phyloP scores from a whole-genome alignment of 2,888 invertebrate species.

The Ganaspis brasiliensis region DNA sequence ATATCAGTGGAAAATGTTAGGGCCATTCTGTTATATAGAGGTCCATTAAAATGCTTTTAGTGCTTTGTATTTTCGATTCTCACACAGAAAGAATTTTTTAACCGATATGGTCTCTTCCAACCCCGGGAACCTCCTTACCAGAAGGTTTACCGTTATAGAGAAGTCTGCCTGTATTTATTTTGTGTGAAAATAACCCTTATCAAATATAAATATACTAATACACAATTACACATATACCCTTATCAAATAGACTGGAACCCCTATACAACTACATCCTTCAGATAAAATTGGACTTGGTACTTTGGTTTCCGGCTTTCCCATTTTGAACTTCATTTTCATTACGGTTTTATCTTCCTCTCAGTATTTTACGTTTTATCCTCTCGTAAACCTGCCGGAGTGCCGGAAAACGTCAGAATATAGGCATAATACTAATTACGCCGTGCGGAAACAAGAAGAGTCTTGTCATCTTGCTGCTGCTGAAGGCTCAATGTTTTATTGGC shows the following conservation, averaged over 20 bases:
- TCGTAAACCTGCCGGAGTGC: constrained; percentile 52
- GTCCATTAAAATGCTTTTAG: too few species aligned
- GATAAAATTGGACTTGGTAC: neutral
- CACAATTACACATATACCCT: neutral
- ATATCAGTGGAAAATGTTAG: too few species aligned
- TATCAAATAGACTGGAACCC: neutral
- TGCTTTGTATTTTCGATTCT: too few species aligned
- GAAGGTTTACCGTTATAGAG: too few species aligned
- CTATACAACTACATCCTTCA: neutral
- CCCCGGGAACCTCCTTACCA: too few species aligned
- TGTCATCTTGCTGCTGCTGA: constrained; percentile 57
- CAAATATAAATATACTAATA: too few species aligned
- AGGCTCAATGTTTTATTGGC: constrained; percentile 47
- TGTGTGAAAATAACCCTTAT: too few species aligned
- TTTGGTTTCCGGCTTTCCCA: constrained; percentile 50
- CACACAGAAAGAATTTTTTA: too few species aligned
- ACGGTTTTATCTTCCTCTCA: constrained; percentile 53
- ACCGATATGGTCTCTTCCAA: too few species aligned
- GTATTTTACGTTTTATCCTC: constrained; percentile 59
- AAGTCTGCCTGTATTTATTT: too few species aligned
- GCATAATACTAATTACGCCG: constrained; percentile 57
- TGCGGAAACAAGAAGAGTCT: constrained; percentile 42
- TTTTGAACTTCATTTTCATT: constrained; percentile 62
- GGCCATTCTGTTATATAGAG: too few species aligned
- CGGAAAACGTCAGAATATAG: constrained; percentile 56